Percentiles rank a stretch among this genome's conserved stretches.
phyloP scores from a whole-genome alignment of 2,797 vertebrate genomes.

The Amblyopsis hoosieri region DNA sequence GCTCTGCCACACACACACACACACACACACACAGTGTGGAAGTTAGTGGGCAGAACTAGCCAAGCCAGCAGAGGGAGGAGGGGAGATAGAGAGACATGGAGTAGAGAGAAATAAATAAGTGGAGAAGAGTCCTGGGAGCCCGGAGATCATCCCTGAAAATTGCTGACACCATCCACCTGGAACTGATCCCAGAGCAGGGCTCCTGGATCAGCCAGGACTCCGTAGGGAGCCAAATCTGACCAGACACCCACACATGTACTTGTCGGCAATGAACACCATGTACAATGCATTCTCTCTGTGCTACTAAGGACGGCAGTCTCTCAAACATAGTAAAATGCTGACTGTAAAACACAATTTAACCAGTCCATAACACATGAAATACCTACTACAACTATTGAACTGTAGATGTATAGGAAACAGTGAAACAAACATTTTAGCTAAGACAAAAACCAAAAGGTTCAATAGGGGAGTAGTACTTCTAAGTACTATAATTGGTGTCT shows the following conservation, averaged over 20 bases:
- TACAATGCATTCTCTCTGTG: too few species aligned
- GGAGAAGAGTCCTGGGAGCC: constrained; percentile 26
- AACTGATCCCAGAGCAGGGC: constrained; percentile 65
- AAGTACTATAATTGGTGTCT: not conserved
- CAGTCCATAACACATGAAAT: too few species aligned
- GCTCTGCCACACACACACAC: not conserved
- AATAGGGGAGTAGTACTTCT: not conserved
- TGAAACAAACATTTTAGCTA: not conserved
- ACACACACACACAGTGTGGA: not conserved
- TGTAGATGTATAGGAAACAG: not conserved
- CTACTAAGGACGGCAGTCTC: too few species aligned
- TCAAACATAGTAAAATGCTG: too few species aligned
- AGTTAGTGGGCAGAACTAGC: too few species aligned
- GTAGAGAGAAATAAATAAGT: not conserved
- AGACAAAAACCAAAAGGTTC: not conserved
- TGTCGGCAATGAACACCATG: constrained; percentile 5
- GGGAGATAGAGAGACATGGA: constrained; percentile 13
- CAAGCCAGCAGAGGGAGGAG: constrained; percentile 12
- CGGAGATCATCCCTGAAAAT: constrained; percentile 60
- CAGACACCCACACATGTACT: constrained; percentile 23
- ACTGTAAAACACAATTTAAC: too few species aligned
- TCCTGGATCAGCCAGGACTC: constrained; percentile 43
- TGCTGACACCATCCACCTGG: constrained; percentile 67
- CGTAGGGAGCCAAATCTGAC: constrained; percentile 30
- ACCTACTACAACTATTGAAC: too few species aligned